Evolutionary conservation across 2,888 invertebrate species (phyloP), one percentile per base, ranked within the genome.

Genomic region (Erebia palarica): DNA sequence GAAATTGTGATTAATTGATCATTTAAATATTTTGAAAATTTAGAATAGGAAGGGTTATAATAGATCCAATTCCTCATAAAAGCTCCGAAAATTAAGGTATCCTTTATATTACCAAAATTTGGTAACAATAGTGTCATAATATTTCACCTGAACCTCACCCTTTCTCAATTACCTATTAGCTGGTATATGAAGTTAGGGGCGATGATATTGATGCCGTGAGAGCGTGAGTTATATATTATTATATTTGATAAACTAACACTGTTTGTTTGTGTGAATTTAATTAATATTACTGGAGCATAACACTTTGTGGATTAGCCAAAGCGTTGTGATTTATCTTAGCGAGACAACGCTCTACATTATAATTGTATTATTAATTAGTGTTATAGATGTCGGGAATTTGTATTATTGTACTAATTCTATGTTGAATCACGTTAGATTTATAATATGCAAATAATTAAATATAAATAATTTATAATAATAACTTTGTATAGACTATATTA

Each of bases 361-460:
- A 66, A 66, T 58, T 66, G 42, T 66, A 59, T 67, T 63, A 63
- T 49, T 63, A 63, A 63, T 63, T 21, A 63, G 63, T 18, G 21
- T 63, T 49, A 63, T 63, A 18, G 14, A 11, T 63, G 49, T 44
- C 61, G 18, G 63, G 44, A 49, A 63, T 27, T 49, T 8, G 21
- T 47, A 63, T 63, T 47, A 49, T 49, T 27, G 2, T 65, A 55
- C 72, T 66, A 68, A 58, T 73, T 70, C 74, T 74, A 74, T 67
- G 63, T 63, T 63, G 18, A 55, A 58, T 58, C 27, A 27, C 27
- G 27, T 27, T 5, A 10, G 5, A 13, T 21, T 21, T 16, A 16
- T 21, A n/a, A n/a, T 11, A 16, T 55, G 18, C 18, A 55, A 55
- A 3, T 16, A 36, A 36, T 36, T 36, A 1, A 36, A 36, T 36